A percentile compares a stretch with the other conserved stretches of the same genome.
These are phyloP conservation scores for Cosmia trapezina DNA, from an alignment of 2,888 invertebrate species.

Conservation along the genomic window DNA sequence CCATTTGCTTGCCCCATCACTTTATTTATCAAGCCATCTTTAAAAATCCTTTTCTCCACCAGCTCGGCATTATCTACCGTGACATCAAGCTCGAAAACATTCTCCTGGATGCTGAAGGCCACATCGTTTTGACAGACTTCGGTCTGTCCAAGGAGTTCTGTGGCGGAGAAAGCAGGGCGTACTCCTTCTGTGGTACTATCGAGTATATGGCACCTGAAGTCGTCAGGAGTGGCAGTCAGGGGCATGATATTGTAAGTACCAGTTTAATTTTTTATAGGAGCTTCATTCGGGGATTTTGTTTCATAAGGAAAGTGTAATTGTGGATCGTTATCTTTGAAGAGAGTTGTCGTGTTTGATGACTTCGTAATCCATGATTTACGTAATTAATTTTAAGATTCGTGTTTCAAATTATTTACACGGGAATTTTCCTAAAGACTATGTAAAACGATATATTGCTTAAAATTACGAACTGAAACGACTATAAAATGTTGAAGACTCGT, in stretches of 20 bases:
- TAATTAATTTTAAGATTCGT: slow-evolving; percentile 2
- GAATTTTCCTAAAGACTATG: not conserved
- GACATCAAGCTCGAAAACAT: slow-evolving; percentile 99
- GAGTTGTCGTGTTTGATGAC: not conserved
- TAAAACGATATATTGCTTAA: not conserved
- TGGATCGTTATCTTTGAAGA: not conserved
- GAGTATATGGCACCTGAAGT: slow-evolving; percentile 99
- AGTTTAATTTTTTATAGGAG: not conserved
- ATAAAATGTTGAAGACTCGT: not conserved
- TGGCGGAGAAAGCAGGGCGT: slow-evolving; percentile 94
- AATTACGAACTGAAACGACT: not conserved
- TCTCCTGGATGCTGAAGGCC: slow-evolving; percentile 97
- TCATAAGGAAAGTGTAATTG: not conserved
- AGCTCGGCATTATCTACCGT: slow-evolving; percentile 99
- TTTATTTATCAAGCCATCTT: not conserved
- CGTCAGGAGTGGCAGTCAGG: slow-evolving; percentile 95
- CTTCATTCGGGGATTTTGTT: not conserved
- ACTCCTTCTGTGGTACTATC: slow-evolving; percentile 99
- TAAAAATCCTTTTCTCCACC: slow-evolving; percentile 68
- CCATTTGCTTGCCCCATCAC: not conserved
- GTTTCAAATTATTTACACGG: not conserved
- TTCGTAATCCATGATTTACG: slow-evolving; percentile 2
- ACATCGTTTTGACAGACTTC: slow-evolving; percentile 99
- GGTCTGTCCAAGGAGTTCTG: slow-evolving; percentile 98
- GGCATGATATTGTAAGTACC: slow-evolving; percentile 97